Base-by-base conservation (phyloP, 2,113 vertebrate species). In the Arizona elegans region DNA sequence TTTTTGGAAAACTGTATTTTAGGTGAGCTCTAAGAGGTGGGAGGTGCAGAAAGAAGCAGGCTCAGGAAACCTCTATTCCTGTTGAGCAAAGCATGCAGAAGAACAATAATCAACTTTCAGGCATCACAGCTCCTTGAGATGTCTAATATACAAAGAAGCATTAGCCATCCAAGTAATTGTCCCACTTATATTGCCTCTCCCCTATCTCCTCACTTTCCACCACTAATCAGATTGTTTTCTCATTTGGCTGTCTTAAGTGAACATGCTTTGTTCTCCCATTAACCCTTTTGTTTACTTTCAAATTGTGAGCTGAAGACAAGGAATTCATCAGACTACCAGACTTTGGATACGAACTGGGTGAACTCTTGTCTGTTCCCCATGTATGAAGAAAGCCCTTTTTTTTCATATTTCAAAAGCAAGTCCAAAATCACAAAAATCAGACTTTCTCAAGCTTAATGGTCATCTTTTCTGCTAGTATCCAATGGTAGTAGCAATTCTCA, bases 181-280 rank as follows among this genome's bases (percentile, higher is more conserved):
- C 47, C 88, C 91, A 50, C 87, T 92, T 89, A 70, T 52, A 86
- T 23, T 87, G 75, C 12, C 29, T n/a, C 47, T 15, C 1, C 70
- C 86, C 58, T 91, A 75, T 65, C 92, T 93, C 90, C 85, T 58
- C 55, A 75, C 87, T 54, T 91, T 93, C 92, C 93, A 94, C 86
- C 94, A 95, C 93, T 93, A 96, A 97, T 92, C 95, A 94, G 94
- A 53, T 97, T 95, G 96, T 93, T 92, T 92, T 93, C 91, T 89
- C 65, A 92, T 92, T 94, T 96, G 96, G 94, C 93, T 95, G 92
- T 95, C 90, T 96, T 91, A 94, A 95, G 94, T 90, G 96, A 96
- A 94, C 88, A 38, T 62, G 65, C n/a, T 94, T 90, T 95, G 54
- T 86, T 52, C 54, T 85, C 33, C 85, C 54, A 38, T 85, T 92